phyloP scores from a whole-genome alignment of 2,113 vertebrate genomes.

The Oryzias curvinotus region DNA sequence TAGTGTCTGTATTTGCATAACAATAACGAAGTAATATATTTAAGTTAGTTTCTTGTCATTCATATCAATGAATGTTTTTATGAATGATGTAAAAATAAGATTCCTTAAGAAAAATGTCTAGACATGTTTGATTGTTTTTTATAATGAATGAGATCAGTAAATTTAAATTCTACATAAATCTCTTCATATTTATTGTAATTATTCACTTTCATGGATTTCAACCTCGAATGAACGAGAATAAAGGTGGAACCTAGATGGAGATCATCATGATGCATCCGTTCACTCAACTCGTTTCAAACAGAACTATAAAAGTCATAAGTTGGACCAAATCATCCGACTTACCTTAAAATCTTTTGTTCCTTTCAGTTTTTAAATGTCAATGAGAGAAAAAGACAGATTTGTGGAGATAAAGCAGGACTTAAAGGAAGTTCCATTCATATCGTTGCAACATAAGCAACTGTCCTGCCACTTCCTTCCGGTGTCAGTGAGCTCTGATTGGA shows the following conservation, averaged over 20 bases:
- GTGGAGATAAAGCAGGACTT: conserved; percentile 25
- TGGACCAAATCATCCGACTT: conserved; percentile 5
- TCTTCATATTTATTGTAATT: too few species aligned
- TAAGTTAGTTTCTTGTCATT: too few species aligned
- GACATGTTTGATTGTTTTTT: too few species aligned
- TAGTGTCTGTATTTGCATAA: too few species aligned
- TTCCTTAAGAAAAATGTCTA: too few species aligned
- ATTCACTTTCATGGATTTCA: too few species aligned
- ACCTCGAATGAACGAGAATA: too few species aligned
- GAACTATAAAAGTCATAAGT: background rate
- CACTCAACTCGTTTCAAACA: background rate
- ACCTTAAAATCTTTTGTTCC: conserved; percentile 31
- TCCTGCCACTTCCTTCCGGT: conserved; percentile 64
- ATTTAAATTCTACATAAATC: too few species aligned
- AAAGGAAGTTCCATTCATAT: conserved; percentile 50
- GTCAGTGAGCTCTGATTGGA: conserved; percentile 59
- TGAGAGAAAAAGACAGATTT: background rate
- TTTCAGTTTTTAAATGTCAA: background rate
- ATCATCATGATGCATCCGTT: background rate
- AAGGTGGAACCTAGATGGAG: background rate
- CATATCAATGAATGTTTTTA: too few species aligned
- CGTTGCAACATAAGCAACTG: conserved; percentile 41
- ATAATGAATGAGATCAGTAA: too few species aligned
- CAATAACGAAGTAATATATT: too few species aligned
- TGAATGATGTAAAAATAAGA: too few species aligned